Evolutionary conservation across 2,113 vertebrate genomes (phyloP), one percentile per base, ranked within the genome.

Genomic region (Tamias sibiricus): DNA sequence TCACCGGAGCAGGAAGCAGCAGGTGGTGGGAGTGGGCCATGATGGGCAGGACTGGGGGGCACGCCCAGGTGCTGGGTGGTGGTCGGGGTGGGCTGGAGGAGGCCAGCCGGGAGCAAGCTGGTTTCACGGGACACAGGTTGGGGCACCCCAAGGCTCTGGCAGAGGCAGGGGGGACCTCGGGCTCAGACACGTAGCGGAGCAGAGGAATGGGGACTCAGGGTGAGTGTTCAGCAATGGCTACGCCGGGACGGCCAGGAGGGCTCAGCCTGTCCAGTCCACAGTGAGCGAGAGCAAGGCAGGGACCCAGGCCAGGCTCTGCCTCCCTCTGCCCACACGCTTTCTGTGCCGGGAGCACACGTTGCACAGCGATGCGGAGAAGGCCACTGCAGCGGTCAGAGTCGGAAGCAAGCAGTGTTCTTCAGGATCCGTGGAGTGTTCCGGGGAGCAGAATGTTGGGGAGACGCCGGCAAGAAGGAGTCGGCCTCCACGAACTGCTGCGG

Each of bases 331-430:
- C n/a, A 20, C 26, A 66, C 0, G 30, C 9, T 4, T 0, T 0
- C 10, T 19, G 40, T 30, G 1, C 8, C 42, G 62, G 6, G 0
- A 32, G 17, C 6, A 7, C 12, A 4, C 7, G 0, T 7, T 3
- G 17, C 32, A 12, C 6, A 14, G 4, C 35, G 26, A 69, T 1
- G 11, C 49, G 16, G 49, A 52, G 49, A 52, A 17, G 1, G 22
- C 44, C n/a, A 28, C 40, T 3, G 24, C 10, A 26, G 42, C 4
- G 47, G 26, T 40, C 19, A n/a, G 35, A 10, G 44, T 2, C 4
- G 17, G 37, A 69, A 86, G 68, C 16, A 42, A 30, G 16, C 22
- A 1, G 42, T 40, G 35, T 68, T 72, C 24, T 76, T 87, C 62
- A 35, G 22, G 81, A 49, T 20, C 2, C 11, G 13, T 3, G 10